phyloP scores from a whole-genome alignment of 2,888 invertebrate genomes.

The Lysandra coridon region DNA sequence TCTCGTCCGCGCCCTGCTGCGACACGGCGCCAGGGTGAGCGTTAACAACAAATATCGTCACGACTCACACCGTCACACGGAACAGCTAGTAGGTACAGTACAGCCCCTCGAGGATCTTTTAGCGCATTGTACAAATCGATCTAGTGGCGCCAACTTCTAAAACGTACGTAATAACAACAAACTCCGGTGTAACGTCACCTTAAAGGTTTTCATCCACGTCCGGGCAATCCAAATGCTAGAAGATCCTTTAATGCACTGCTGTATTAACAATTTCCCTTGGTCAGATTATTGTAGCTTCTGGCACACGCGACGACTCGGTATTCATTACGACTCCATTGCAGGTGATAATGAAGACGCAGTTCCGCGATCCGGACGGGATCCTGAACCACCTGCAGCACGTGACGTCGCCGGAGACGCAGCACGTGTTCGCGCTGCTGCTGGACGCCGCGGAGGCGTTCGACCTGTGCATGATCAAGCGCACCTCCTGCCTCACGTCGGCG shows the following conservation, averaged over 20 bases:
- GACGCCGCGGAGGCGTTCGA: slow-evolving; percentile 90
- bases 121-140: no score
- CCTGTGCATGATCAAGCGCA: slow-evolving; percentile 88
- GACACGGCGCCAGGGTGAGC: slow-evolving; percentile 87
- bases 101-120: no score
- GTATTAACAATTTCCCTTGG: no score
- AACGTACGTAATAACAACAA: no score
- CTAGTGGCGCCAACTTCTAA: no score
- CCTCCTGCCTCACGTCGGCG: slow-evolving; percentile 82
- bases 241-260: no score
- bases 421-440: slow-evolving; percentile 83
- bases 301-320: background rate
- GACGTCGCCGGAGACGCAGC: slow-evolving; percentile 65
- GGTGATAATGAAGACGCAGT: slow-evolving; percentile 91
- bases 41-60: background rate
- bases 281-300: no score
- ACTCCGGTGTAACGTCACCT: no score
- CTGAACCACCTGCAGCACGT: slow-evolving; percentile 88
- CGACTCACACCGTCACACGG: no score
- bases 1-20: slow-evolving; percentile 85
- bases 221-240: no score
- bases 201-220: no score
- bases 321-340: slow-evolving; percentile 45
- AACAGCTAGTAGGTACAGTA: no score
- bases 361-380: slow-evolving; percentile 90